Evolutionary conservation across 2,888 invertebrate genomes (phyloP), one percentile per base, ranked within the genome.

Genomic region (Nineta flava): DNA sequence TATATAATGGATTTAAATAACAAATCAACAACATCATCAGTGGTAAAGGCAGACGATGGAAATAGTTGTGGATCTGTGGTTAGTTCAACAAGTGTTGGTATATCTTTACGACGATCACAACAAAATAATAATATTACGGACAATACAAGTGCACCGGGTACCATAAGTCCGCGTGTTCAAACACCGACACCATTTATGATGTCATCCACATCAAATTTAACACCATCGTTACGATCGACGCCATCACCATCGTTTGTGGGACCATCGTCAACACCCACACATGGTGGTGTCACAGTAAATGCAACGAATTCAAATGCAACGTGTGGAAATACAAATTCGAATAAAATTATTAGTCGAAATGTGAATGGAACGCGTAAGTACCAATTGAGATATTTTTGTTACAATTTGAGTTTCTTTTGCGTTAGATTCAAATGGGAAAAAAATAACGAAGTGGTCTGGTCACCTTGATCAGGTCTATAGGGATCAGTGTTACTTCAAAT

Each of bases 181-280:
- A 57, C 57, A 45, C 53, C 55, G 49, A 53, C 57, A 50, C 51
- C 55, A 49, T 51, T 53, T 51, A 48, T 53, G 40, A 48, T 57
- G 48, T 53, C 58, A 47, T 59, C 59, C 43, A 53, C 58, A 34
- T 53, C 57, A 48, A 53, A 57, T 15, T 52, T 53, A 40, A 60
- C 61, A 21, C 60, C 62, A 49, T 61, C 61, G n/a, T 61, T 62
- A 51, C 60, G 60, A 19, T 63, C 61, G 48, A 59, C 62, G 32
- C 53, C 58, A 19, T 53, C 56, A 26, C 54, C 55, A 45, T 52
- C 56, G 16, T 26, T 26, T 26, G 51, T 26, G 31, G 31, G 9
- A 13, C 43, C 43, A 21, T 35, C 21, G 7, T 45, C 26, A 13
- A 32, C 35, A 35, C 17, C 31, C 12, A 35, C 46, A 35, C 12